Evolutionary conservation across 2,797 vertebrate species (phyloP), one percentile per base, ranked within the genome.

Genomic region (Percopsis omiscomaycus): DNA sequence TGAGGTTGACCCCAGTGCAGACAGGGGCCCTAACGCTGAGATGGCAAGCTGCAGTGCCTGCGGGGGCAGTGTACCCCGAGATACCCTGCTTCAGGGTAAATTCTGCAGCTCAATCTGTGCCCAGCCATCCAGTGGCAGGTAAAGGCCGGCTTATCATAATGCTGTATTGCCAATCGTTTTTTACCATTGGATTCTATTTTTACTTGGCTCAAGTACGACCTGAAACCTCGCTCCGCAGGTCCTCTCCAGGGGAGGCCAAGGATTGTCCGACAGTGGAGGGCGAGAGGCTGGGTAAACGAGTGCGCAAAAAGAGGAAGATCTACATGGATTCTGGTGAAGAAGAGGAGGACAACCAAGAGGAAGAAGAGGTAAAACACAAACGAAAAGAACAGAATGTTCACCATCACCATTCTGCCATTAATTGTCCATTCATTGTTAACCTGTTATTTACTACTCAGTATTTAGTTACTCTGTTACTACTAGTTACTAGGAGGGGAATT

Each of bases 241-340:
- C 92, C 12, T 90, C 91, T 77, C 87, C 92, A 28, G 90, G 73
- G 30, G 92, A 90, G 60, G 77, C 70, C 28, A 88, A 90, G 60
- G 92, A 92, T 42, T 79, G 73, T 71, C 90, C 87, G 22, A 86
- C 74, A 59, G 62, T 73, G 10, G 94, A 95, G 75, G 86, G 91
- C 22, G 94, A 94, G 77, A 89, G 91, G 63, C 88, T 94, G 27
- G 94, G 92, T 3, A 94, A 95, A 81, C 93, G 94, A 51, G 90
- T 96, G 53, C 88, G 94, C 53, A 95, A 92, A 87, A 97, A 95
- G 89, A 95, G 95, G 46, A 96, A 93, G 76, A 92, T 96, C 79
- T 94, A 94, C 58, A 92, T 95, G 94, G 95, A 96, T 74, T 96
- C 94, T 22, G 96, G 92, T 46, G 94, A 96, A 22, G 95, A 96